These are phyloP conservation scores for Netelia virgata DNA, from an alignment of 2,888 invertebrate species.

Conservation along the genomic window DNA sequence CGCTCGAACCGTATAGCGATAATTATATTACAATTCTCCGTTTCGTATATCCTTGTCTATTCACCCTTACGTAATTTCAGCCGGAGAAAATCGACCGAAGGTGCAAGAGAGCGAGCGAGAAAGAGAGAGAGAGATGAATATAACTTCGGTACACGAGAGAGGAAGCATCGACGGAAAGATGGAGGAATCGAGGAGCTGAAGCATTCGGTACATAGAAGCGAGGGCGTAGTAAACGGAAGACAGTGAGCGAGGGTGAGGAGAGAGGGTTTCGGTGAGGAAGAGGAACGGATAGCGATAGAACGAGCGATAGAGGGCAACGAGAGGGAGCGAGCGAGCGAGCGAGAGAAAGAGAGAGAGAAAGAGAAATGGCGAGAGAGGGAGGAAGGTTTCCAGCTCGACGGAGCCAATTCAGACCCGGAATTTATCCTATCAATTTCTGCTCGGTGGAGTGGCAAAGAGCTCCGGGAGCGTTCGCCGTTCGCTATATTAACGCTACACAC, in stretches of 20 bases:
- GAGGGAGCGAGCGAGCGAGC: conserved; percentile 1
- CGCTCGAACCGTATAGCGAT: not conserved
- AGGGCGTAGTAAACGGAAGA: conserved; percentile 67
- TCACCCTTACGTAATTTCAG: not conserved
- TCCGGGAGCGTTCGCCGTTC: conserved; percentile 84
- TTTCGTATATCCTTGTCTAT: not conserved
- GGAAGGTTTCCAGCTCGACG: conserved; percentile 86
- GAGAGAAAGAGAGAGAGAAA: conserved; percentile 31
- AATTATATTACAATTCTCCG: not conserved
- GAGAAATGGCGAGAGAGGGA: conserved; percentile 69
- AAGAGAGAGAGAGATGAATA: conserved; percentile 12
- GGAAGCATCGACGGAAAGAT: conserved; percentile 52
- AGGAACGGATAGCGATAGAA: conserved; percentile 56
- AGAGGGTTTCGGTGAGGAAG: conserved; percentile 59
- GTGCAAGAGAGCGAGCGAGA: not conserved
- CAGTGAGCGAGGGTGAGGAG: conserved; percentile 8
- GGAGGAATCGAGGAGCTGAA: conserved; percentile 47
- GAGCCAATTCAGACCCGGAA: conserved; percentile 88
- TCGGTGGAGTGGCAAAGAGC: conserved; percentile 88
- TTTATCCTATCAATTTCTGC: conserved; percentile 89
- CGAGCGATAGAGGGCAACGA: conserved; percentile 55
- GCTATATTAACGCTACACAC: conserved; percentile 84
- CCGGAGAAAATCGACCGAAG: conserved; percentile 9
- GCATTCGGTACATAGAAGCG: conserved; percentile 56
- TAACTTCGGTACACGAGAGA: conserved; percentile 54